Evolutionary conservation across 2,888 invertebrate genomes (phyloP).

Genomic region (Sphaerophoria taeniata): DNA sequence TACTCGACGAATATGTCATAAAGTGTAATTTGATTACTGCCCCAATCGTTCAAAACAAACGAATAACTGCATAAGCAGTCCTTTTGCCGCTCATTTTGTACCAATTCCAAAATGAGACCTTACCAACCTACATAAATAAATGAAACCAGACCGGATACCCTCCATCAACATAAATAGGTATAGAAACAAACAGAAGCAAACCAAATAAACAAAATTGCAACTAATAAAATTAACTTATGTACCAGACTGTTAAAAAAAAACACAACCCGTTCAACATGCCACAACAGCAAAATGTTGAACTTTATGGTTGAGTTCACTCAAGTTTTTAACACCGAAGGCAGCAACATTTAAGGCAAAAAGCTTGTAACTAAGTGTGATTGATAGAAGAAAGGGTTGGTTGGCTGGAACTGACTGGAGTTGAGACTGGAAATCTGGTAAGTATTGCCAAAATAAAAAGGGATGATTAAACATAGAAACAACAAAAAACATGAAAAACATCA

Average conservation of each 20-base stretch:
- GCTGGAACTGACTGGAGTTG: constrained; percentile 5
- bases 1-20: too few relatives aligned
- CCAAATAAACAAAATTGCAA: constrained; percentile 54
- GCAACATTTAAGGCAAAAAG: constrained; percentile 43
- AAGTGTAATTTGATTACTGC: too few relatives aligned
- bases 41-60: too few relatives aligned
- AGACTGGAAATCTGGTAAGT: constrained; percentile 2
- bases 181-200: constrained; percentile 27
- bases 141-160: constrained; percentile 43
- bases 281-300: constrained; percentile 68
- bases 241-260: constrained; percentile 48
- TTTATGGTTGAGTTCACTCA: constrained; percentile 68
- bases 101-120: constrained; percentile 17
- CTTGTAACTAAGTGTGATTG: constrained; percentile 58
- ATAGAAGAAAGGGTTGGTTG: constrained; percentile 12
- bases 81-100: constrained; percentile 39
- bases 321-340: constrained; percentile 53
- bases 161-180: constrained; percentile 5
- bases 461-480: constrained; percentile 52
- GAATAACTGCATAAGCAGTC: background rate
- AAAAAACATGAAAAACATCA: constrained; percentile 9
- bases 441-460: constrained; percentile 41
- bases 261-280: constrained; percentile 43
- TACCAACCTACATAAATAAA: constrained; percentile 34
- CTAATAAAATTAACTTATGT: constrained; percentile 72